phyloP scores from a whole-genome alignment of 2,797 vertebrate genomes.

The Sebastes steindachneri region DNA sequence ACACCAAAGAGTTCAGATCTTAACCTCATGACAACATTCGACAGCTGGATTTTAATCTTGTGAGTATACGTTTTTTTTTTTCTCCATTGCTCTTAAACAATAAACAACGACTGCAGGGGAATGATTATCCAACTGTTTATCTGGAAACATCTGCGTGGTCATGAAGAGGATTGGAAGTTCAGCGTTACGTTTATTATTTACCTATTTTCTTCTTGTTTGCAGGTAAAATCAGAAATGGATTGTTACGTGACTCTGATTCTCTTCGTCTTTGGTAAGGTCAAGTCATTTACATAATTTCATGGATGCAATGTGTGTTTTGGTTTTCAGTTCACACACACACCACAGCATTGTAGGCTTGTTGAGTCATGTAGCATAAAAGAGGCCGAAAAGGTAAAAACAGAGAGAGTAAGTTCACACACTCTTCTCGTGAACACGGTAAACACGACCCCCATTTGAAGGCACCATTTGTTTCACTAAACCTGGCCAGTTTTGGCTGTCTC shows the following conservation, averaged over 20 bases:
- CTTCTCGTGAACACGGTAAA: no score
- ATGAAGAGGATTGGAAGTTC: not conserved
- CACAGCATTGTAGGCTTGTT: not conserved
- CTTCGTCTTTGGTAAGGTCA: conserved; percentile 3
- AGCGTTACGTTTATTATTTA: not conserved
- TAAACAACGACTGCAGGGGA: not conserved
- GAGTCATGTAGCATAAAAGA: not conserved
- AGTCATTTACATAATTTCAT: not conserved
- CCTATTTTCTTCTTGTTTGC: not conserved
- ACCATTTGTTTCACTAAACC: no score
- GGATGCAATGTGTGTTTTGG: not conserved
- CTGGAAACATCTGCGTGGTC: not conserved
- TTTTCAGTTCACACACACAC: not conserved
- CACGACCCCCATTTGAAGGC: no score
- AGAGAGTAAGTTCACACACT: not conserved
- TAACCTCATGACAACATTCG: not conserved
- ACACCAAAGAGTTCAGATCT: not conserved
- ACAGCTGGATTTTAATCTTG: not conserved
- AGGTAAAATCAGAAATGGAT: conserved; percentile 3
- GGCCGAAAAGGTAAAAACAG: not conserved
- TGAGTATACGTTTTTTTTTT: not conserved
- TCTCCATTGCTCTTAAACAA: not conserved
- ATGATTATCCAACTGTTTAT: not conserved
- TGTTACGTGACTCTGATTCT: not conserved
- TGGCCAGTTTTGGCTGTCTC: no score